Conservation (phyloP, 2,888 invertebrate species). For the Sinodicranocentrus sp. region DNA sequence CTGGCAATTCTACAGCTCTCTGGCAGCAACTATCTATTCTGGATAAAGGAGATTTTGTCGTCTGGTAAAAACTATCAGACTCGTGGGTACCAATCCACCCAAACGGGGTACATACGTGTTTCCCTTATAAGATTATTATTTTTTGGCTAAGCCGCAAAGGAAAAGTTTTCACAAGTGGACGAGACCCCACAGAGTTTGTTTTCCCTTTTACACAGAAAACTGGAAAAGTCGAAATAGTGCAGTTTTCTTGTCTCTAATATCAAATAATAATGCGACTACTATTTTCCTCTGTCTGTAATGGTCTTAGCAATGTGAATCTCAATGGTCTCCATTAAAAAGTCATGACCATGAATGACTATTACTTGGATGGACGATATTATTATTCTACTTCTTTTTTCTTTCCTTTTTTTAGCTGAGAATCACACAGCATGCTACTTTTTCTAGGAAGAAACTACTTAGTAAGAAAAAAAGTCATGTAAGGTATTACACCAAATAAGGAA, state of each 20-base stretch:
- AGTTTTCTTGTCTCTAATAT: neutral
- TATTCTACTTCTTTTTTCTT: constrained; percentile 6
- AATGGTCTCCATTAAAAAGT: constrained; percentile 67
- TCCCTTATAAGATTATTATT: neutral
- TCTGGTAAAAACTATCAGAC: too few relatives aligned
- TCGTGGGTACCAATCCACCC: too few relatives aligned
- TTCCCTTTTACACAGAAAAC: neutral
- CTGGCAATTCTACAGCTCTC: constrained; percentile 3
- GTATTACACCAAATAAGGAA: neutral
- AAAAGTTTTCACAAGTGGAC: constrained; percentile 18
- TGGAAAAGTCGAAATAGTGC: constrained; percentile 16
- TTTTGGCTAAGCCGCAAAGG: constrained; percentile 3
- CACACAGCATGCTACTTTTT: constrained; percentile 10
- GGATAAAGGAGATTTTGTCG: neutral
- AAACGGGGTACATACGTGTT: neutral
- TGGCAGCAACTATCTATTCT: neutral
- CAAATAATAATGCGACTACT: constrained; percentile 21
- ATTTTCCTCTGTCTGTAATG: constrained; percentile 17
- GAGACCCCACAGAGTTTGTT: neutral
- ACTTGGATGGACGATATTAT: constrained; percentile 25
- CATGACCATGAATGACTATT: constrained; percentile 49
- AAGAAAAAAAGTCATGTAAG: neutral
- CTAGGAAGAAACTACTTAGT: neutral
- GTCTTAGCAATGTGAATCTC: constrained; percentile 37
- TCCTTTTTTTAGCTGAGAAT: constrained; percentile 2